Evolutionary conservation across 2,113 vertebrate species (phyloP), one percentile per base, ranked within the genome.

Genomic region (Calidris pugnax): DNA sequence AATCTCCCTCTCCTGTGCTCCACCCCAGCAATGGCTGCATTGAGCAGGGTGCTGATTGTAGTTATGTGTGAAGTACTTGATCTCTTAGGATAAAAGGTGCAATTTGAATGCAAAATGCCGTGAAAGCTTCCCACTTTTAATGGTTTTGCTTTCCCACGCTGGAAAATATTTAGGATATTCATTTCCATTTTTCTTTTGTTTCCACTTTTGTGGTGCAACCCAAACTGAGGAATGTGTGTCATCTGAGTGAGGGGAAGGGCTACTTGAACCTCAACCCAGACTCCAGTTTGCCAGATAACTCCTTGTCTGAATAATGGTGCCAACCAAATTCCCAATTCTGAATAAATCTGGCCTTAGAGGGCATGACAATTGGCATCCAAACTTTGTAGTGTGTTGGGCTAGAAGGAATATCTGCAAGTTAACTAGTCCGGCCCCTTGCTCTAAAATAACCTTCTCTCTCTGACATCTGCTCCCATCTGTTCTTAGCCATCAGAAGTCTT

Each of bases 171-270:
- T 87, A 33, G n/a, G 72, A 88, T 79, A 47, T 74, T 93, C 12
- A 87, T 95, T 94, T 95, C 84, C 89, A 92, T 93, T 93, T 96
- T 94, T 85, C 73, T 89, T 92, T 92, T 76, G 12, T 83, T 97
- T 96, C 94, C 77, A 68, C n/a, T 79, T 95, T 60, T 85, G 73
- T 47, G 79, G 39, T 83, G 12, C 80, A 37, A 59, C 55, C 48
- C 47, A 56, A 88, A 72, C 50, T 22, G 37, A 94, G 60, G 74
- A 95, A 89, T 2, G 4, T 10, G n/a, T 35, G 48, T 30, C 18
- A 68, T 76, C 64, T 28, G 41, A 57, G 55, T 39, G 28, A 62
- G 43, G 15, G 22, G 45, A 84, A 93, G 66, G 14, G 24, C 30
- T 80, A 28, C 16, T 32, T 71, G n/a, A 90, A 35, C 17, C 50